Evolutionary conservation across 1,140 invertebrate genomes (phyloP).

Genomic region (Protaetia brevitarsis): DNA sequence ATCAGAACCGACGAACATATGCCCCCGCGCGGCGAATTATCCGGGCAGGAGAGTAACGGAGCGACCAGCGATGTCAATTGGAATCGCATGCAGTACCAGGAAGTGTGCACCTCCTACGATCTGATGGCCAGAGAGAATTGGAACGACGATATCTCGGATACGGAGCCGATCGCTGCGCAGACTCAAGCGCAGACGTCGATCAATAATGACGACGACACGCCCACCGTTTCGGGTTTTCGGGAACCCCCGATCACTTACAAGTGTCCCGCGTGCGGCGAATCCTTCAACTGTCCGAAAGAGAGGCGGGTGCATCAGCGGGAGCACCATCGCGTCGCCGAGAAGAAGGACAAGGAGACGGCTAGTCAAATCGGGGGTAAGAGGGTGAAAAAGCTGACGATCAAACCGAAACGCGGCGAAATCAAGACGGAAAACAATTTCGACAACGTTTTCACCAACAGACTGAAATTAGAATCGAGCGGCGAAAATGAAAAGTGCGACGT

Average conservation of each 20-base stretch:
- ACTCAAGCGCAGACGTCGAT: conserved; percentile 19
- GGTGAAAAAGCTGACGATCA: conserved; percentile 42
- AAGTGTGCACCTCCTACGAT: conserved; percentile 62
- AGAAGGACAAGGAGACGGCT: not conserved
- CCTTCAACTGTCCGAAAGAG: conserved; percentile 64
- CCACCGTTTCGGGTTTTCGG: conserved; percentile 37
- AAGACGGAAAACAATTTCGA: conserved; percentile 40
- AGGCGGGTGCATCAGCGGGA: conserved; percentile 59
- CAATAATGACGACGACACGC: conserved; percentile 32
- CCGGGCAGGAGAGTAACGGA: conserved; percentile 70
- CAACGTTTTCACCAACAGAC: conserved; percentile 44
- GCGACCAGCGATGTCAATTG: conserved; percentile 43
- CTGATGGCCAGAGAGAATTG: conserved; percentile 64
- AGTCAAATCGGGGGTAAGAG: conserved; percentile 37
- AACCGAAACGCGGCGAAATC: conserved; percentile 39
- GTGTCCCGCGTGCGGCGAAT: conserved; percentile 59
- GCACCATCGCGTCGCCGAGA: not conserved
- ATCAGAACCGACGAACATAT: conserved; percentile 80
- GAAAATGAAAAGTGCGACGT: conserved; percentile 30
- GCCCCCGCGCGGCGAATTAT: conserved; percentile 77
- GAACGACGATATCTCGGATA: conserved; percentile 64
- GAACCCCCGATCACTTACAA: conserved; percentile 50
- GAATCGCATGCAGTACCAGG: conserved; percentile 39
- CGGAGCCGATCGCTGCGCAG: conserved; percentile 45
- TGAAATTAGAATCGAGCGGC: conserved; percentile 31